Evolutionary conservation across 1,140 invertebrate species (phyloP).

Genomic region (Heliconius hermathena): DNA sequence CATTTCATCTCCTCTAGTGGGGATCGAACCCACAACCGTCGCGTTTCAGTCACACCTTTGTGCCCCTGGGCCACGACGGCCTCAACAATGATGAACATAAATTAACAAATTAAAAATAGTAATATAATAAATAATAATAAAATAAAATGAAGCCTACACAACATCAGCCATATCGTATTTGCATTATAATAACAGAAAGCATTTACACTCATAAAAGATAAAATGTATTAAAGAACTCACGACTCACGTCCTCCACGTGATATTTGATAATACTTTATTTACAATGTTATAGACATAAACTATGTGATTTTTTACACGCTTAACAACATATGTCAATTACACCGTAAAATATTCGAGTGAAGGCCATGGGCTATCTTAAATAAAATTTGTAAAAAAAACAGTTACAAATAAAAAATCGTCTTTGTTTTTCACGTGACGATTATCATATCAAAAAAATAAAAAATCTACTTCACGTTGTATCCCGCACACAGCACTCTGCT

Average conservation of each 20-base stretch:
- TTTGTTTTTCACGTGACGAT: too few species aligned
- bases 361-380: background rate
- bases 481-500: too few species aligned
- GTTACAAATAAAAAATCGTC: too few species aligned
- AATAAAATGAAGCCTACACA: background rate
- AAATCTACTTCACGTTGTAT: too few species aligned
- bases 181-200: background rate
- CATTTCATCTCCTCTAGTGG: too few species aligned
- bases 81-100: too few species aligned
- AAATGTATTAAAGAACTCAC: constrained; percentile 20
- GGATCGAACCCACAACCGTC: too few species aligned
- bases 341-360: background rate
- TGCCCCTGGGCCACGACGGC: too few species aligned
- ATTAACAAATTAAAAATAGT: too few species aligned
- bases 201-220: constrained; percentile 24
- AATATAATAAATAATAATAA: background rate
- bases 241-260: constrained; percentile 21
- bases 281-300: constrained; percentile 16
- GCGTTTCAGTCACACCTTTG: too few species aligned
- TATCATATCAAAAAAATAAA: too few species aligned
- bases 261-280: constrained; percentile 14
- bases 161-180: background rate
- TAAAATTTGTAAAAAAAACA: background rate
- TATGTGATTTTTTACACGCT: constrained; percentile 5
- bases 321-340: constrained; percentile 19